Percentiles rank a stretch among this genome's conserved stretches.
phyloP scores from a whole-genome alignment of 2,113 vertebrate genomes.

The Mionectes macconnelli region DNA sequence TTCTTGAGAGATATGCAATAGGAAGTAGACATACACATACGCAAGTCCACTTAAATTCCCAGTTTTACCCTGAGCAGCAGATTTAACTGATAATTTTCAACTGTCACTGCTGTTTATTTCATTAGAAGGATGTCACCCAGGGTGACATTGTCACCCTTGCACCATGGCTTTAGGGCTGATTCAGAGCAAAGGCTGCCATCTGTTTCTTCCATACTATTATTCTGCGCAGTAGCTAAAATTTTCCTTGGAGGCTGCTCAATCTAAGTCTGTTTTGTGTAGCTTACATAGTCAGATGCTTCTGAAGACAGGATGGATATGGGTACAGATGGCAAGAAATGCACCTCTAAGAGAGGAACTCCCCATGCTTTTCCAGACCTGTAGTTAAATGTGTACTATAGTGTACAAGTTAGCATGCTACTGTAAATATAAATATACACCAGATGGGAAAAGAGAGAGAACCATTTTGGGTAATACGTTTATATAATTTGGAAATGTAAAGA shows the following conservation, averaged over 20 bases:
- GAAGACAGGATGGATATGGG: not conserved
- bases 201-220: not conserved
- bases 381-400: not conserved
- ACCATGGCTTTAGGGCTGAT: not conserved
- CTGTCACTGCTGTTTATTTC: not conserved
- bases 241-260: not conserved
- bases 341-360: slow-evolving; percentile 13
- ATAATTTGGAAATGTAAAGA: not conserved
- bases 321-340: slow-evolving; percentile 9
- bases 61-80: not conserved
- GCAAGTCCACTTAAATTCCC: not conserved
- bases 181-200: not conserved
- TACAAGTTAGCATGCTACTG: not conserved
- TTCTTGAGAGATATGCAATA: not conserved
- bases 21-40: not conserved
- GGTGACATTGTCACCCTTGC: not conserved
- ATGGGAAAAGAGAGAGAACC: not conserved
- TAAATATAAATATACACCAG: slow-evolving; percentile 43
- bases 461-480: not conserved
- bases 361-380: not conserved
- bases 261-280: not conserved
- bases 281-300: not conserved
- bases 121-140: not conserved
- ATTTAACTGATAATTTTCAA: not conserved
- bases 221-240: not conserved